phyloP scores from a whole-genome alignment of 2,888 invertebrate genomes.

The Papilio elwesi region DNA sequence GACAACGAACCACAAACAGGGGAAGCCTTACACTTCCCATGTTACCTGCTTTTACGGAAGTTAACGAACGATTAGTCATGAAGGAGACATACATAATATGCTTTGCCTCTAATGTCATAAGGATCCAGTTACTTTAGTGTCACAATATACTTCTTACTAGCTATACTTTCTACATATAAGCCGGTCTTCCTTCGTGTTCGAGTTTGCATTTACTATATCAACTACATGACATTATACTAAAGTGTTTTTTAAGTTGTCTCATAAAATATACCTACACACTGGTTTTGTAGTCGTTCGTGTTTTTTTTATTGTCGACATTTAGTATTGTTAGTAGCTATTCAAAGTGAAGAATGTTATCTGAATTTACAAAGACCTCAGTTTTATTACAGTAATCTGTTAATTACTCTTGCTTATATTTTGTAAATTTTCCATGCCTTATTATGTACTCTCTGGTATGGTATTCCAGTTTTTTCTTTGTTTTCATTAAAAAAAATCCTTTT shows the following conservation, averaged over 20 bases:
- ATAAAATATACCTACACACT: no score
- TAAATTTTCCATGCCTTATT: no score
- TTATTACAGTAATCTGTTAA: no score
- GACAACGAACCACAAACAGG: constrained; percentile 73
- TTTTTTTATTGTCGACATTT: no score
- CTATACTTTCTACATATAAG: constrained; percentile 11
- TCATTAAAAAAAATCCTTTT: no score
- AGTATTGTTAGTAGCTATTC: no score
- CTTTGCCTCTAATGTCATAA: constrained; percentile 36
- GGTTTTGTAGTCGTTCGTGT: no score
- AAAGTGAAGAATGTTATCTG: no score
- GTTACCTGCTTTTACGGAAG: constrained; percentile 45
- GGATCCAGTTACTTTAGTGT: constrained; percentile 31
- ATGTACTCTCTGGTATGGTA: no score
- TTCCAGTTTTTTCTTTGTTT: no score
- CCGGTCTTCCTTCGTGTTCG: constrained; percentile 14
- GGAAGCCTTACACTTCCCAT: constrained; percentile 64
- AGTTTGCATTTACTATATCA: background rate
- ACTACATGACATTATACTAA: background rate
- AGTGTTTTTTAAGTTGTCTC: background rate
- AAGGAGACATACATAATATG: constrained; percentile 39
- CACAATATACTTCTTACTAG: constrained; percentile 1
- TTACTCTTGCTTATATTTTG: no score
- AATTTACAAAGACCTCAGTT: no score
- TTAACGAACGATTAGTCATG: constrained; percentile 48